A percentile compares a stretch with the other conserved stretches of the same genome.
phyloP scores from a whole-genome alignment of 2,113 vertebrate species.

The Dicrurus megarhynchus region DNA sequence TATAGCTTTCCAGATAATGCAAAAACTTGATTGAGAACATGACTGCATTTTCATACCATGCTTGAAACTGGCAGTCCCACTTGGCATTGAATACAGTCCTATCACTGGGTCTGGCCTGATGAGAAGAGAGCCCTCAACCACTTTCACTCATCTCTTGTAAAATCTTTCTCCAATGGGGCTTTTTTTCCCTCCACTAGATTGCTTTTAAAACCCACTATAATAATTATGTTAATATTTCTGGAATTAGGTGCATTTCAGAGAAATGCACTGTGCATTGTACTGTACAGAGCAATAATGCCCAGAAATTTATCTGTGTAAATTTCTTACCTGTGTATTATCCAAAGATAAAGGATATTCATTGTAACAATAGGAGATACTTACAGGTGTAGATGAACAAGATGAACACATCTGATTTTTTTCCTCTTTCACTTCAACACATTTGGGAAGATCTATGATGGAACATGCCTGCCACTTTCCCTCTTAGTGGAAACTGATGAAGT shows the following conservation, averaged over 20 bases:
- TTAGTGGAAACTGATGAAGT: not conserved
- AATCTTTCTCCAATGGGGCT: not conserved
- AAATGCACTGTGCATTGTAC: not conserved
- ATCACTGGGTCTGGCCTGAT: not conserved
- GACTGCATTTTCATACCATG: not conserved
- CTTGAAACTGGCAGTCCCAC: not conserved
- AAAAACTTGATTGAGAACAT: not conserved
- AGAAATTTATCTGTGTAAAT: not conserved
- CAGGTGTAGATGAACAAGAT: not conserved
- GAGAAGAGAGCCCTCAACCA: not conserved
- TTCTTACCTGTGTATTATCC: not conserved
- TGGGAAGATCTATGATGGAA: not conserved
- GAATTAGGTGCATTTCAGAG: not conserved
- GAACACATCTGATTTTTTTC: not conserved
- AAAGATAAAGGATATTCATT: not conserved
- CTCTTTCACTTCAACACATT: not conserved
- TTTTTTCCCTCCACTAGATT: rapidly evolving
- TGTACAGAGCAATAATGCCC: not conserved
- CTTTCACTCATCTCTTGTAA: not conserved
- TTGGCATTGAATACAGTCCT: not conserved
- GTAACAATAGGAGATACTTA: not conserved
- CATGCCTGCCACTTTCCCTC: not conserved
- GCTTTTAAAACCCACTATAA: not conserved
- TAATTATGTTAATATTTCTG: not conserved
- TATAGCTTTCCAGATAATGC: not conserved